phyloP scores from a whole-genome alignment of 2,797 vertebrate genomes.

The Anniella stebbinsi region DNA sequence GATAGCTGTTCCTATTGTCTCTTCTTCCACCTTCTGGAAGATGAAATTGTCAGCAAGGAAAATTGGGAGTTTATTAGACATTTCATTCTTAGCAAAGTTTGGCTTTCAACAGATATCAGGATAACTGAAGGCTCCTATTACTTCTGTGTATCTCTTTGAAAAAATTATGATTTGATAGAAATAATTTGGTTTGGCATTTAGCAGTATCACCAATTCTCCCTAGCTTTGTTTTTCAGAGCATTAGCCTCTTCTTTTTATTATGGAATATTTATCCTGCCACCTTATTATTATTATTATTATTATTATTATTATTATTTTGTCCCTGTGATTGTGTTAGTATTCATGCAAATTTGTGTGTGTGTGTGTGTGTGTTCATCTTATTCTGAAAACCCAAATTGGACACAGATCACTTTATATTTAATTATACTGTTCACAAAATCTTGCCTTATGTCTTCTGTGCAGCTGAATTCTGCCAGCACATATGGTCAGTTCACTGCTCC shows the following conservation, averaged over 20 bases:
- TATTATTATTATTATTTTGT: too few species aligned
- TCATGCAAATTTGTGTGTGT: not conserved
- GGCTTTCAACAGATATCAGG: not conserved
- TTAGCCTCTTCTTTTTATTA: not conserved
- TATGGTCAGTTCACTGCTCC: not conserved
- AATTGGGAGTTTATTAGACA: not conserved
- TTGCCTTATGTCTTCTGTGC: fast-evolving
- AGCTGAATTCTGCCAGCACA: not conserved
- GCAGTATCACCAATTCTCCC: not conserved
- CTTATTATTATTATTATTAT: too few species aligned
- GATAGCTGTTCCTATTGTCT: too few species aligned
- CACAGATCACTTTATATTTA: not conserved
- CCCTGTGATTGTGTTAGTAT: not conserved
- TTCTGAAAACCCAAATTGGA: not conserved
- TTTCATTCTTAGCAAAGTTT: too few species aligned
- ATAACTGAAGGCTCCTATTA: too few species aligned
- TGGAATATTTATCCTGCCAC: not conserved
- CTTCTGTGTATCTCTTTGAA: not conserved
- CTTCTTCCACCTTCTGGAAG: not conserved
- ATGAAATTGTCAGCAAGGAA: not conserved
- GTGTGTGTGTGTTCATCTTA: not conserved
- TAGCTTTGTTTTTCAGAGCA: not conserved
- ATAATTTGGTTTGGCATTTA: not conserved
- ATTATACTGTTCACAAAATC: fast-evolving
- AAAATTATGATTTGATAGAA: not conserved